Evolutionary conservation across 2,888 invertebrate genomes (phyloP), one percentile per base, ranked within the genome.

Genomic region (Euspilapteryx auroguttella): DNA sequence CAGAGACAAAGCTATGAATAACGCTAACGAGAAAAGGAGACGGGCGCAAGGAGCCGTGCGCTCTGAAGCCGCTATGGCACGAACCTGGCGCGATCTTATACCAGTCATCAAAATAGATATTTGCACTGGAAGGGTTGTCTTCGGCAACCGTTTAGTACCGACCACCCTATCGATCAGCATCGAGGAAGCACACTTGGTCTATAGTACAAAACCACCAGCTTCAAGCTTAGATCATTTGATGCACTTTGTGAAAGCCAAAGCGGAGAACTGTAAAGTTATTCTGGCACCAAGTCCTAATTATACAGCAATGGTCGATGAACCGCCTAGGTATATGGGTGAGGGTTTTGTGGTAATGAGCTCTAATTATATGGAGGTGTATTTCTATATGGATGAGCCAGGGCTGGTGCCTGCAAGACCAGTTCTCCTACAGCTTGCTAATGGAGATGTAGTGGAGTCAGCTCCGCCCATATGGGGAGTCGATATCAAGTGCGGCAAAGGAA

Each of bases 261-360:
- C 93, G 4, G 97, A 98, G 58, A 97, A 95, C 65, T 90, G 95
- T 36, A 89, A 94, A 76, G 90, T 96, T 0, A 89, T 96, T 69
- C 79, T 98, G 37, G 94, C 94, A n/a, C 95, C 95, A 10, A 95
- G 94, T 69, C 91, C 93, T 2, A 94, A 94, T 50, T 97, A 95
- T 58, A 91, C 87, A 3, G 93, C 94, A 4, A 85, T 91, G 79
- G 85, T 90, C 4, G 95, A 95, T 62, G 94, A 94, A 45, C 96
- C 98, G 1, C 98, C 98, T 0, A 47, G 79, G 20, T 95, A 91
- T 48, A 98, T 98, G 97, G 98, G 98, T 3, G 96, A 96, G 68
- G 98, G 97, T 1, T 98, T 98, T 66, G 96, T 96, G 1, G 85
- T 99, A 7, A 85, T 98, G 78, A 95, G 95, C 53, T 93, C 95